Evolutionary conservation across 2,888 invertebrate genomes (phyloP).

Genomic region (Leistus spinibarbis): DNA sequence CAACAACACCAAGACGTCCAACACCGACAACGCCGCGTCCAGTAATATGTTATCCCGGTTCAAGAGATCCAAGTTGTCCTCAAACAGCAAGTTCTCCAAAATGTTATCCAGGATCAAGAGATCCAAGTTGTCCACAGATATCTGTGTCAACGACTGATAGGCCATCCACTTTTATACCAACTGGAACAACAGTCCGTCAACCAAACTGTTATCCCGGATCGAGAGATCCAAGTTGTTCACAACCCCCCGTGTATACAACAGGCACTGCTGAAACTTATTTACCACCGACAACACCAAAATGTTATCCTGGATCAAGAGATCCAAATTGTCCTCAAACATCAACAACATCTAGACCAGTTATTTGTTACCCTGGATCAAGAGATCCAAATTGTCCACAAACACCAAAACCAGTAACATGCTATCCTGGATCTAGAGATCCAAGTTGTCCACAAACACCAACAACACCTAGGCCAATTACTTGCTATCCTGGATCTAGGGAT

Average conservation of each 20-base stretch:
- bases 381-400: slow-evolving; percentile 45
- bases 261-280: slow-evolving; percentile 49
- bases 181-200: slow-evolving; percentile 45
- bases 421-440: slow-evolving; percentile 49
- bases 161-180: slow-evolving; percentile 48
- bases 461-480: slow-evolving; percentile 27
- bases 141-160: slow-evolving; percentile 50
- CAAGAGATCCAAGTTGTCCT: slow-evolving; percentile 48
- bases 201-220: slow-evolving; percentile 7
- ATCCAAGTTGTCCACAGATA: slow-evolving; percentile 47
- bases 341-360: slow-evolving; percentile 25
- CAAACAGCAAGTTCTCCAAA: slow-evolving; percentile 43
- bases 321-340: slow-evolving; percentile 47
- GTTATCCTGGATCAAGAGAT: slow-evolving; percentile 43
- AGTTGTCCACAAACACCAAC: slow-evolving; percentile 45
- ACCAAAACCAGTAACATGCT: slow-evolving; percentile 41
- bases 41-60: slow-evolving; percentile 47
- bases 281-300: slow-evolving; percentile 33
- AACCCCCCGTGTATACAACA: slow-evolving; percentile 41
- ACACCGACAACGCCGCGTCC: slow-evolving; percentile 45
- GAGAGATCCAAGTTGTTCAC: slow-evolving; percentile 45
- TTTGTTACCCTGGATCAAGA: slow-evolving; percentile 47
- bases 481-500: slow-evolving; percentile 41
- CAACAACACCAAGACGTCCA: background rate
- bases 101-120: slow-evolving; percentile 52